phyloP scores from a whole-genome alignment of 2,888 invertebrate species.

The Rhimphoctona megacephalus region DNA sequence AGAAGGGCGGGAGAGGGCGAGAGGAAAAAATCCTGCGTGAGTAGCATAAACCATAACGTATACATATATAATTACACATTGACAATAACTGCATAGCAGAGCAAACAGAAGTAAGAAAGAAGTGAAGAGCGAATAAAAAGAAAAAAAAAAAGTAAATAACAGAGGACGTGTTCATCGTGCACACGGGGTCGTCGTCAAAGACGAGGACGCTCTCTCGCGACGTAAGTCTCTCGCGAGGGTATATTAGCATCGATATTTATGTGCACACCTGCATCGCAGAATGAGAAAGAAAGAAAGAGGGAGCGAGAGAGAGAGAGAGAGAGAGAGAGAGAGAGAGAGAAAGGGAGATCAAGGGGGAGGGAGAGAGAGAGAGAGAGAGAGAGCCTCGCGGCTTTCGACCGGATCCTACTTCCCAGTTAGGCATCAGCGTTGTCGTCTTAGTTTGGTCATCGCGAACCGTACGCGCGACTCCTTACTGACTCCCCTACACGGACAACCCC shows the following conservation, averaged over 20 bases:
- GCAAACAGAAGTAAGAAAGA: conserved; percentile 52
- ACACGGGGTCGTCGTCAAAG: conserved; percentile 61
- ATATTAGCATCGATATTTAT: conserved; percentile 84
- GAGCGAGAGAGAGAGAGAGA: conserved; percentile 45
- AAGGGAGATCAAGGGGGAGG: conserved; percentile 43
- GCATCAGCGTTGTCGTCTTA: conserved; percentile 83
- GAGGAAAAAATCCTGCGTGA: conserved; percentile 34
- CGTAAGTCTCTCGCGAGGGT: conserved; percentile 73
- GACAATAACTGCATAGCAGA: conserved; percentile 27
- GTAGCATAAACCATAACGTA: conserved; percentile 32
- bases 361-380: conserved; percentile 23
- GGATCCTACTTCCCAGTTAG: conserved; percentile 84
- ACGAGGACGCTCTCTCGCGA: conserved; percentile 67
- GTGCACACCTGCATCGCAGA: conserved; percentile 83
- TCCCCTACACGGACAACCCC: conserved; percentile 84
- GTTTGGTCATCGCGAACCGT: conserved; percentile 83
- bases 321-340: conserved; percentile 52
- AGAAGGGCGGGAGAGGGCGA: neutral
- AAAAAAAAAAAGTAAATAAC: conserved; percentile 56
- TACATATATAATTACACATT: conserved; percentile 27
- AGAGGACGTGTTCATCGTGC: conserved; percentile 72
- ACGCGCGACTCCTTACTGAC: conserved; percentile 80
- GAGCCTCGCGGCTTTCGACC: conserved; percentile 79
- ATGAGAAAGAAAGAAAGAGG: conserved; percentile 49
- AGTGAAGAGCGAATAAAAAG: conserved; percentile 33